phyloP scores from a whole-genome alignment of 1,140 invertebrate species.

The Cotesia typhae region DNA sequence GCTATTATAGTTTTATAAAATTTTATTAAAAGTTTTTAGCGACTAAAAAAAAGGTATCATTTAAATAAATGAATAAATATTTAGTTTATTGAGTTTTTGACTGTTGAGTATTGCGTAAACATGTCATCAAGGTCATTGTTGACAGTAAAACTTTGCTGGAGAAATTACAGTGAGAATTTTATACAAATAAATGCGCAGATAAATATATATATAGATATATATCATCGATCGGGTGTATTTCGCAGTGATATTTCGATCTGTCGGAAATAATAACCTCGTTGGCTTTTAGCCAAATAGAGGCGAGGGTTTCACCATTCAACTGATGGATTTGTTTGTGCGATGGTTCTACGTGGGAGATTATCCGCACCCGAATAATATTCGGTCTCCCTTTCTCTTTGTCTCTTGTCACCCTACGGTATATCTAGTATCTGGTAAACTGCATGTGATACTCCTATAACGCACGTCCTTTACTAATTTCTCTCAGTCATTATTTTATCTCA shows the following conservation, averaged over 20 bases:
- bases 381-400: not conserved
- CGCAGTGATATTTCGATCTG: slow-evolving; percentile 44
- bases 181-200: not conserved
- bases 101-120: no score
- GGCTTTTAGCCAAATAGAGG: slow-evolving; percentile 53
- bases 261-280: slow-evolving; percentile 53
- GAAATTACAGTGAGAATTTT: not conserved
- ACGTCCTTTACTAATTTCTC: slow-evolving; percentile 9
- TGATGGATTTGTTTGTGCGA: slow-evolving; percentile 52
- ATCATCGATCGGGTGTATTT: not conserved
- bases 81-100: no score
- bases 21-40: no score
- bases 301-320: slow-evolving; percentile 38
- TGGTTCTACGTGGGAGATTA: slow-evolving; percentile 47
- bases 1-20: no score
- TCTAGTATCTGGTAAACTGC: no score
- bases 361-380: slow-evolving; percentile 29
- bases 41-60: no score
- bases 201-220: not conserved
- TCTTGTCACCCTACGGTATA: not conserved
- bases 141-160: no score
- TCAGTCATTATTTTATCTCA: not conserved
- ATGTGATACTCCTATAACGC: not conserved
- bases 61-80: no score
- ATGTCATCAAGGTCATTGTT: no score